Conservation (phyloP, 2,888 invertebrate genomes). For the Nectonema munidae region DNA sequence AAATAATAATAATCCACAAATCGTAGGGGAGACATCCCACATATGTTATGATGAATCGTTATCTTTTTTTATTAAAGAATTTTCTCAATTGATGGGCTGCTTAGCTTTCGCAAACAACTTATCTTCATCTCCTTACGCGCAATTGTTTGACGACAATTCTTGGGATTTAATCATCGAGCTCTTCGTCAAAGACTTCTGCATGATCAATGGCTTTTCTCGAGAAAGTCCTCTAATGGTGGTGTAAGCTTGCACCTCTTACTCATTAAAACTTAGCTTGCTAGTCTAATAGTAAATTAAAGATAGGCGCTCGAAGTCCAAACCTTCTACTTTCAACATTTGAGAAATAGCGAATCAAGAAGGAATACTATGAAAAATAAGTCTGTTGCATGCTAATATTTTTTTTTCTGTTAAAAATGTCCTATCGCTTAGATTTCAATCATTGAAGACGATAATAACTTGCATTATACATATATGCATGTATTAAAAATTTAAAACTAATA, state of each 20-base stretch:
- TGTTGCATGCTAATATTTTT: too few relatives aligned
- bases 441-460: too few relatives aligned
- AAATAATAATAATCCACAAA: too few relatives aligned
- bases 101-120: slow-evolving; percentile 46
- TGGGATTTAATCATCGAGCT: slow-evolving; percentile 58
- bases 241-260: too few relatives aligned
- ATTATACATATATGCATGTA: too few relatives aligned
- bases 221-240: slow-evolving; percentile 61
- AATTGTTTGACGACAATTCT: slow-evolving; percentile 37
- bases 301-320: neutral
- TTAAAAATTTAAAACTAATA: too few relatives aligned
- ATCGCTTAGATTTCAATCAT: too few relatives aligned
- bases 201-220: slow-evolving; percentile 50
- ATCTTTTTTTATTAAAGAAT: slow-evolving; percentile 30
- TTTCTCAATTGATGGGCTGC: slow-evolving; percentile 53
- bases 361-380: too few relatives aligned
- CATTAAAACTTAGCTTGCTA: slow-evolving; percentile 13
- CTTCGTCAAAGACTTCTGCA: slow-evolving; percentile 65
- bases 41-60: too few relatives aligned
- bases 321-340: neutral
- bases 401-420: too few relatives aligned
- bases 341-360: neutral
- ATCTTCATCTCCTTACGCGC: slow-evolving; percentile 41
- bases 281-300: neutral
- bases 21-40: too few relatives aligned